A percentile compares a stretch with the other conserved stretches of the same genome.
Evolutionary conservation across 2,113 vertebrate species (phyloP).

Genomic region (Oceanites oceanicus): DNA sequence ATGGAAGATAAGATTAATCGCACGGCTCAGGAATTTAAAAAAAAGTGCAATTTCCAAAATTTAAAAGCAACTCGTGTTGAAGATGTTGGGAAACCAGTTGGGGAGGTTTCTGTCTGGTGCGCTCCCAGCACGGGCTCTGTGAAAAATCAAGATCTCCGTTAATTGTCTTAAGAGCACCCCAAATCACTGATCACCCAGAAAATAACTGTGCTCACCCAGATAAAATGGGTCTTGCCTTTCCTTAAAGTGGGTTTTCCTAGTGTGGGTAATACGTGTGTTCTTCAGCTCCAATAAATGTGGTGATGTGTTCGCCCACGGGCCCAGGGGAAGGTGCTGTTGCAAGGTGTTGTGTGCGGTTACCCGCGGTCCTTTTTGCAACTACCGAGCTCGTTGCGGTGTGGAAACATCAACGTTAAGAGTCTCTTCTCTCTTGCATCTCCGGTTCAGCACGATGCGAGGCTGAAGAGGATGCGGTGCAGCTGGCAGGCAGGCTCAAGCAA

Average conservation of each 20-base stretch:
- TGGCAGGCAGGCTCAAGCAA: not conserved
- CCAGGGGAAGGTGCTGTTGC: not conserved
- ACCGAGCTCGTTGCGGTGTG: fast-evolving
- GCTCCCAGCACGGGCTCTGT: not conserved
- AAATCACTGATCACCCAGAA: not conserved
- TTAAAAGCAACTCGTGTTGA: not conserved
- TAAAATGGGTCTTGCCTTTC: not conserved
- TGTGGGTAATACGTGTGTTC: not conserved
- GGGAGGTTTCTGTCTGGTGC: not conserved
- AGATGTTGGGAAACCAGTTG: not conserved
- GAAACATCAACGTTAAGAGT: not conserved
- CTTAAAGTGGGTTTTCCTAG: not conserved
- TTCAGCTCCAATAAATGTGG: not conserved
- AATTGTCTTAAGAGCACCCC: not conserved
- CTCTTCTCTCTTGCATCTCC: no score
- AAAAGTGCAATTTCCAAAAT: not conserved
- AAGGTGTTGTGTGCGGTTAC: not conserved
- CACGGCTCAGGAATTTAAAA: not conserved
- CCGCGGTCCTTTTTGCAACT: not conserved
- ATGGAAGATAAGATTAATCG: conserved; percentile 62
- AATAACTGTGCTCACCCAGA: not conserved
- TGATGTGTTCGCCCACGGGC: not conserved
- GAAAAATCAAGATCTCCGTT: not conserved
- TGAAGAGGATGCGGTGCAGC: not conserved
- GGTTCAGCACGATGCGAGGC: not conserved